phyloP scores from a whole-genome alignment of 1,140 invertebrate species.

The Drosophila sturtevanti region DNA sequence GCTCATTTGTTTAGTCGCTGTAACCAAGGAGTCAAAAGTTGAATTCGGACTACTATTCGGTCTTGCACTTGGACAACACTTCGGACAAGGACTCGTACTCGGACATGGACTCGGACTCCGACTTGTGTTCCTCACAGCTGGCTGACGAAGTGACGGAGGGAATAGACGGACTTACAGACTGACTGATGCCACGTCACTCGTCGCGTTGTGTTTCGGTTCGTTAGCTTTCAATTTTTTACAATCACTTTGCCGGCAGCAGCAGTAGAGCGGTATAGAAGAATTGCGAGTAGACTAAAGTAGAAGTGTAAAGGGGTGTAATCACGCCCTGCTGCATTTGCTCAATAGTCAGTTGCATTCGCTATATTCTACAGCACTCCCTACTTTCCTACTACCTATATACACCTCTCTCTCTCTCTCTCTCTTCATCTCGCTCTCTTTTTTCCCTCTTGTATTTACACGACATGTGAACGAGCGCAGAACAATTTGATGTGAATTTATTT shows the following conservation, averaged over 20 bases:
- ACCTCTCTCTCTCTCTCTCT: background rate
- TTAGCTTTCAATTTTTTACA: constrained; percentile 80
- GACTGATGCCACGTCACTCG: constrained; percentile 66
- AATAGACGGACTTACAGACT: constrained; percentile 22
- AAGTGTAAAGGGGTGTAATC: constrained; percentile 8
- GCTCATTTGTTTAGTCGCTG: constrained; percentile 58
- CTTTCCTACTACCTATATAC: no score
- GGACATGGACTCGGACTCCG: constrained; percentile 17
- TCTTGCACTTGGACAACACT: constrained; percentile 12
- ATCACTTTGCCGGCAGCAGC: constrained; percentile 64
- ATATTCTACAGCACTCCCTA: background rate
- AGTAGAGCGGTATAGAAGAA: constrained; percentile 19
- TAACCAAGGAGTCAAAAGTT: constrained; percentile 32
- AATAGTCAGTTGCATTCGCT: constrained; percentile 74
- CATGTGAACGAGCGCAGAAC: constrained; percentile 29
- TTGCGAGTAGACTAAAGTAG: background rate
- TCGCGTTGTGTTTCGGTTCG: constrained; percentile 77
- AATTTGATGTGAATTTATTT: constrained; percentile 75
- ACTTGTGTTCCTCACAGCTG: constrained; percentile 33
- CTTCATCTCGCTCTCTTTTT: background rate
- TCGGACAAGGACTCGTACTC: no score
- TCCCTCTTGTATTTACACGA: constrained; percentile 20
- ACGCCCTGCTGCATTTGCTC: constrained; percentile 58
- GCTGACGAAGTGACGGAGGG: constrained; percentile 6
- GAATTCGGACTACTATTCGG: constrained; percentile 6